These are phyloP conservation scores for Drosophila tripunctata DNA, from an alignment of 2,888 invertebrate genomes.

Conservation along the genomic window DNA sequence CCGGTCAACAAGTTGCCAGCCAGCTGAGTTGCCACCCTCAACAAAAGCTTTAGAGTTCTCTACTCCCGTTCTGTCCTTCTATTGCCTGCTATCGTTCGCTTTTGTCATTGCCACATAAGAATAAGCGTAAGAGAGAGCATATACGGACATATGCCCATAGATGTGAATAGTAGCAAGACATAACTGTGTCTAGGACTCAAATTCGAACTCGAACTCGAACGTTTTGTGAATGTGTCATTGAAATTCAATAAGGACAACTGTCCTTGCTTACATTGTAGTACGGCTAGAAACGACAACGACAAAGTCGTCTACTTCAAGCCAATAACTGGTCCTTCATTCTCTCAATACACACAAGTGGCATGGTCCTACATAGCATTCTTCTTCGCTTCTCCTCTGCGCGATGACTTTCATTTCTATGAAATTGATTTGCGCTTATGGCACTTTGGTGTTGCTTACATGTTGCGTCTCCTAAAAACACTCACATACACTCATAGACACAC, in stretches of 20 bases:
- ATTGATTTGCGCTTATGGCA: slow-evolving; percentile 79
- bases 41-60: slow-evolving; percentile 20
- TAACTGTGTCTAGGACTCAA: slow-evolving; percentile 32
- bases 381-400: slow-evolving; percentile 11
- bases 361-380: slow-evolving; percentile 12
- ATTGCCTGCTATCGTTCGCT: slow-evolving; percentile 28
- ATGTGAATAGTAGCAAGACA: slow-evolving; percentile 13
- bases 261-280: slow-evolving; percentile 50
- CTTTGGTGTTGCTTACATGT: slow-evolving; percentile 72
- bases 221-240: slow-evolving; percentile 63
- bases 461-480: slow-evolving; percentile 52
- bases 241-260: slow-evolving; percentile 74
- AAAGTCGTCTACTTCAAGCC: slow-evolving; percentile 55
- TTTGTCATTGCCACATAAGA: slow-evolving; percentile 65
- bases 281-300: slow-evolving; percentile 37
- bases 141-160: slow-evolving; percentile 28
- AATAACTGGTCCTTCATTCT: slow-evolving; percentile 64
- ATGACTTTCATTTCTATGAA: slow-evolving; percentile 66
- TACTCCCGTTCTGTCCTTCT: not conserved
- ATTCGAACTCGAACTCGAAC: not conserved
- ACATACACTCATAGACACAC: slow-evolving; percentile 7
- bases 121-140: slow-evolving; percentile 37
- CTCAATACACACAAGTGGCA: slow-evolving; percentile 42
- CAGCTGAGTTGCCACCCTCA: slow-evolving; percentile 24
- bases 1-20: slow-evolving; percentile 73